Conservation (phyloP, 2,113 vertebrate genomes). For the Smithornis capensis region DNA sequence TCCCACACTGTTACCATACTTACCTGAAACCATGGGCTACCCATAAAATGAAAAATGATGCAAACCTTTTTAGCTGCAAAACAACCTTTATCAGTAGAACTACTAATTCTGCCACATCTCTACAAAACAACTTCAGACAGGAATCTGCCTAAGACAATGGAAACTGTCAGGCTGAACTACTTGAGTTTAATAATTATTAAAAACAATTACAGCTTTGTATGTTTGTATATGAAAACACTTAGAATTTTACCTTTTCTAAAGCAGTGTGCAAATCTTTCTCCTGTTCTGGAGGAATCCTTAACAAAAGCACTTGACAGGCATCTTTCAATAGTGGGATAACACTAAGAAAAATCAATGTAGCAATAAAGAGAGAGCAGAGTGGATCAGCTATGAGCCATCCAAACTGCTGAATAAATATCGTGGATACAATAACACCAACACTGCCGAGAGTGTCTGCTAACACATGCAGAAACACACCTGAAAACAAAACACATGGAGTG, state of each 20-base stretch:
- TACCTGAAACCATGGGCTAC: neutral
- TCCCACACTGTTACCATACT: neutral
- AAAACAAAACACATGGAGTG: slow-evolving; percentile 19
- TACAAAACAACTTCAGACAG: neutral
- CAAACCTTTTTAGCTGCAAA: neutral
- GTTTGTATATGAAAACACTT: neutral
- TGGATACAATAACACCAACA: slow-evolving; percentile 95
- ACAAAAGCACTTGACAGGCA: slow-evolving; percentile 90
- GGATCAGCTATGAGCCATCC: slow-evolving; percentile 98
- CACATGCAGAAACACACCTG: slow-evolving; percentile 95
- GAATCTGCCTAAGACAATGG: neutral
- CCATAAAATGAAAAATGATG: neutral
- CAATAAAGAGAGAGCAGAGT: slow-evolving; percentile 96
- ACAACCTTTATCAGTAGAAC: neutral
- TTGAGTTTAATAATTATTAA: neutral
- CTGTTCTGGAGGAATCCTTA: slow-evolving; percentile 85
- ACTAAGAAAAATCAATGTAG: slow-evolving; percentile 93
- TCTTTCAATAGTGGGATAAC: slow-evolving; percentile 96
- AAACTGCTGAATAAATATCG: slow-evolving; percentile 95
- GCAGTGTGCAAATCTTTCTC: slow-evolving; percentile 90
- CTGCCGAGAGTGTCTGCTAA: slow-evolving; percentile 97
- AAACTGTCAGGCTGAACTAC: neutral
- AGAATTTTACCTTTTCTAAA: slow-evolving; percentile 87
- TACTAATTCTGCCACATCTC: neutral
- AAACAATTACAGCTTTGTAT: neutral